These are phyloP conservation scores for Pogonocherus hispidulus DNA, from an alignment of 2,888 invertebrate species.

Conservation along the genomic window DNA sequence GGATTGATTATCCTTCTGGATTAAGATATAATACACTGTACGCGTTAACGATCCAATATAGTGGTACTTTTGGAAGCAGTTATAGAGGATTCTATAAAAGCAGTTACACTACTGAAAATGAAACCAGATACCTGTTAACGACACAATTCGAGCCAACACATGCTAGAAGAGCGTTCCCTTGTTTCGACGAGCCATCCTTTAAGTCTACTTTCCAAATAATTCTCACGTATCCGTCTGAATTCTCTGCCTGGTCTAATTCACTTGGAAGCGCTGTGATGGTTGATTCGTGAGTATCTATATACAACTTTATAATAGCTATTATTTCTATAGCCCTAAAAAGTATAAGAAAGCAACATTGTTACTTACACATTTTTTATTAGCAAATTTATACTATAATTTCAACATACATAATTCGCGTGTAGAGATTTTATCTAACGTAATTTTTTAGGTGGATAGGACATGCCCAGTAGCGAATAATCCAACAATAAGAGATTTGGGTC, in stretches of 20 bases:
- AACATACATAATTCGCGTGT: no score
- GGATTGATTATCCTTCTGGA: conserved; percentile 19
- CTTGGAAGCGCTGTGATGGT: neutral
- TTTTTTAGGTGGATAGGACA: no score
- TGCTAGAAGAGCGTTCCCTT: conserved; percentile 80
- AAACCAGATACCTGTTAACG: conserved; percentile 68
- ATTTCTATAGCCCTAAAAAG: no score
- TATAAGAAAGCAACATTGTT: no score
- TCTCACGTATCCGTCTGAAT: conserved; percentile 14
- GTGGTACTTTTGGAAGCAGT: conserved; percentile 25
- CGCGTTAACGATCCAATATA: conserved; percentile 30
- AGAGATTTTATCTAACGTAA: no score
- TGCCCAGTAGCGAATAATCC: no score
- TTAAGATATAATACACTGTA: neutral
- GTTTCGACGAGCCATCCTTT: conserved; percentile 79
- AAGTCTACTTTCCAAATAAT: conserved; percentile 74
- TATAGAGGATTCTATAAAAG: conserved; percentile 50
- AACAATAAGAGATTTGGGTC: no score
- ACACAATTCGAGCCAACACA: conserved; percentile 78
- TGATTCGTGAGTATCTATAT: conserved; percentile 21
- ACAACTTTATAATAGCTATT: no score
- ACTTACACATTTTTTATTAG: no score
- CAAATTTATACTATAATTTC: no score
- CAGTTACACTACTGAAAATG: conserved; percentile 36
- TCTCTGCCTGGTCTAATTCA: conserved; percentile 10